These are phyloP conservation scores for Lycodopsis pacificus DNA, from an alignment of 2,797 vertebrate species.

Conservation along the genomic window DNA sequence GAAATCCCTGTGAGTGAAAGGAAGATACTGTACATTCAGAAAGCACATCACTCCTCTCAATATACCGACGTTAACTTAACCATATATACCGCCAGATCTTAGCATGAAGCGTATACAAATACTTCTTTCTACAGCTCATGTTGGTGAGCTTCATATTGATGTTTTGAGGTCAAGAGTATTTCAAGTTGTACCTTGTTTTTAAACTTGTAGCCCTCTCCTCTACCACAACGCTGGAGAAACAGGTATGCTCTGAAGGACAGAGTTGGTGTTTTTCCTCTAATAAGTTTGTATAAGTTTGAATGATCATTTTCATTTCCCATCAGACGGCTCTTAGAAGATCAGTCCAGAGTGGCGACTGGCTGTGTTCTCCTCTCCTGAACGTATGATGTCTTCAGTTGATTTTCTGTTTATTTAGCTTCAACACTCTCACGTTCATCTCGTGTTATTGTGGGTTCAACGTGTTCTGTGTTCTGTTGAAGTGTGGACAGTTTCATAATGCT, in stretches of 20 bases:
- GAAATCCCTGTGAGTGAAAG: slow-evolving; percentile 23
- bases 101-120: background rate
- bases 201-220: background rate
- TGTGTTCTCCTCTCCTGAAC: background rate
- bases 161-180: background rate
- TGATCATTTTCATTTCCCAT: background rate
- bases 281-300: background rate
- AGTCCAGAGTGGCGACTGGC: background rate
- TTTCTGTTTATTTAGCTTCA: background rate
- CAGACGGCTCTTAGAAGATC: background rate
- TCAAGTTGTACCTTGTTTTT: background rate
- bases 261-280: background rate
- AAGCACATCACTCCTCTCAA: background rate
- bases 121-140: background rate
- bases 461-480: background rate
- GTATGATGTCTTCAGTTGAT: background rate
- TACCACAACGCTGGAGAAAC: background rate
- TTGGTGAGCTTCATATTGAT: background rate
- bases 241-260: background rate
- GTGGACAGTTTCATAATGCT: background rate
- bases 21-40: background rate
- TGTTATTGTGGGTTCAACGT: background rate
- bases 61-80: background rate
- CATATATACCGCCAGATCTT: background rate
- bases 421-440: background rate